Evolutionary conservation across 1,140 invertebrate genomes (phyloP), one percentile per base, ranked within the genome.

Genomic region (Aphelinus atriplicis): DNA sequence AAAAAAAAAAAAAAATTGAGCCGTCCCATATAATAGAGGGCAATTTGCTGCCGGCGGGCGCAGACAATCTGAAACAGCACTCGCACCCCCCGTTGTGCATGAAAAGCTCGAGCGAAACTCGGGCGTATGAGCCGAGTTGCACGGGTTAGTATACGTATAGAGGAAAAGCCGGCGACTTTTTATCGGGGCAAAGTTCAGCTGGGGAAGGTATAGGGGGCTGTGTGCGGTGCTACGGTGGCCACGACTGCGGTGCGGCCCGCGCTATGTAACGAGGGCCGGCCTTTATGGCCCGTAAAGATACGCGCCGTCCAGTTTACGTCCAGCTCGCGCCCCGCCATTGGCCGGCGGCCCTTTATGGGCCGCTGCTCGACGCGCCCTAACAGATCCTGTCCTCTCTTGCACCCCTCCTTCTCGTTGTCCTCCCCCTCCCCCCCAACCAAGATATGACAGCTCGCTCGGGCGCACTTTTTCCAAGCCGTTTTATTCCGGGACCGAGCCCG

Each of bases 271-370:
- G 84, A 87, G 85, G 84, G 80, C 84, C 78, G 77, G 84, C 82
- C 84, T 87, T 87, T 87, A 87, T 87, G 82, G 84, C 80, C 83
- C 84, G 84, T 87, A 87, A 87, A 87, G 86, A 87, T 87, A 87
- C 85, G 85, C 81, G 84, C 82, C 82, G 86, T 86, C 84, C 85
- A 85, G 84, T 87, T 85, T 85, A 83, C 82, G 78, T 26, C 26
- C 26, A 26, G 26, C 26, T 26, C 26, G 55, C 26, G 26, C 26
- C 26, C 26, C 26, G 26, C 26, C 26, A 26, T 26, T 26, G 26
- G 26, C 26, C 26, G 26, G 26, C 26, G 26, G 26, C 26, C 26
- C 26, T 26, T 26, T 26, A 26, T 26, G 26, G 26, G 26, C 26
- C 26, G 26, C 26, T 26, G 26, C 26, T 26, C 26, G 26, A 26